Evolutionary conservation across 2,113 vertebrate species (phyloP).

Genomic region (Hipposideros armiger): DNA sequence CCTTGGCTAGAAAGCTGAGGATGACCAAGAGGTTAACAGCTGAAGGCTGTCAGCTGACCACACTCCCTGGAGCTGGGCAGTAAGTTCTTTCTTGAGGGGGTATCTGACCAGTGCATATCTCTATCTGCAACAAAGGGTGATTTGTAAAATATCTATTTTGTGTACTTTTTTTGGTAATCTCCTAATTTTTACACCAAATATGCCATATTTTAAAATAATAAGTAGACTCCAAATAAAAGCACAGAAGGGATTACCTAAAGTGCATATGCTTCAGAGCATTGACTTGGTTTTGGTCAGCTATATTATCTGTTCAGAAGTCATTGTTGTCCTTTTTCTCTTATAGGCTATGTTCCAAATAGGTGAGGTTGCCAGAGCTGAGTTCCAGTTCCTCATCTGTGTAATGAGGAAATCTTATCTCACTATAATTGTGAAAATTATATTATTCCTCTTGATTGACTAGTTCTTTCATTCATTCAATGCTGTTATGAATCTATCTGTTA

Average conservation of each 20-base stretch:
- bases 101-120: not conserved
- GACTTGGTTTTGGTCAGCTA: not conserved
- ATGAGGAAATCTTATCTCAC: conserved; percentile 14
- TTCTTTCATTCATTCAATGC: not conserved
- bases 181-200: not conserved
- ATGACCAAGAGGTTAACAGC: not conserved
- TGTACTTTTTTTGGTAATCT: not conserved
- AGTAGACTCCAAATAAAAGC: not conserved
- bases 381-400: not conserved
- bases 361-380: not conserved
- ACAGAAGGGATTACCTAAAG: not conserved
- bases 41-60: not conserved
- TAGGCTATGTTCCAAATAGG: not conserved
- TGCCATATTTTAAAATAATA: not conserved
- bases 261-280: not conserved
- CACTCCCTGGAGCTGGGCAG: not conserved
- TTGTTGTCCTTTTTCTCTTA: conserved; percentile 1
- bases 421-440: conserved; percentile 24
- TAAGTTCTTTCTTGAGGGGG: not conserved
- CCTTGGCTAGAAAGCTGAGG: not conserved
- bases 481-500: not conserved
- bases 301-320: conserved; percentile 6
- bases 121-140: not conserved
- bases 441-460: not conserved
- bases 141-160: not conserved